A percentile compares a stretch with the other conserved stretches of the same genome.
phyloP scores from a whole-genome alignment of 2,113 vertebrate genomes.

The Riparia riparia region DNA sequence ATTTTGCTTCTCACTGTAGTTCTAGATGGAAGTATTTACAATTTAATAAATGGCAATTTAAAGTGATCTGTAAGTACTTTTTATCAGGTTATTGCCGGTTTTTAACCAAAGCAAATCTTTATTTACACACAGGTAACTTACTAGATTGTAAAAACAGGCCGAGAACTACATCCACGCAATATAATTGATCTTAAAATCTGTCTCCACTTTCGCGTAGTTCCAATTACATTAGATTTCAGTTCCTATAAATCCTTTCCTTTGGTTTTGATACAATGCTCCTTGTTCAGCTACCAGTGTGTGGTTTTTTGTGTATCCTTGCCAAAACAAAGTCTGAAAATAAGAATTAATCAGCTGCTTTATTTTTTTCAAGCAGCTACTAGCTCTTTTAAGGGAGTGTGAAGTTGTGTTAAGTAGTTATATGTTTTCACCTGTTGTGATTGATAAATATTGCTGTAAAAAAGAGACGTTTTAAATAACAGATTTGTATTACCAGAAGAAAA shows the following conservation, averaged over 20 bases:
- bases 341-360: neutral
- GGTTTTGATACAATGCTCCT: neutral
- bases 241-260: neutral
- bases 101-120: neutral
- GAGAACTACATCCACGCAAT: neutral
- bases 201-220: neutral
- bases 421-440: neutral
- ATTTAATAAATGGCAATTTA: neutral
- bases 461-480: neutral
- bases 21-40: neutral
- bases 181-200: neutral
- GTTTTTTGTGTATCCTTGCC: neutral
- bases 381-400: neutral
- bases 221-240: neutral
- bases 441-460: neutral
- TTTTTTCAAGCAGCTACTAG: neutral
- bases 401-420: neutral
- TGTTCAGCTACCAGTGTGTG: neutral
- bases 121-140: neutral
- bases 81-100: neutral
- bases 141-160: neutral
- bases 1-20: neutral
- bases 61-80: neutral
- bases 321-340: neutral
- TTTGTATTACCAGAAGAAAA: neutral